Evolutionary conservation across 2,797 vertebrate genomes (phyloP), one percentile per base, ranked within the genome.

Genomic region (Petrocephalus schoutedeni): DNA sequence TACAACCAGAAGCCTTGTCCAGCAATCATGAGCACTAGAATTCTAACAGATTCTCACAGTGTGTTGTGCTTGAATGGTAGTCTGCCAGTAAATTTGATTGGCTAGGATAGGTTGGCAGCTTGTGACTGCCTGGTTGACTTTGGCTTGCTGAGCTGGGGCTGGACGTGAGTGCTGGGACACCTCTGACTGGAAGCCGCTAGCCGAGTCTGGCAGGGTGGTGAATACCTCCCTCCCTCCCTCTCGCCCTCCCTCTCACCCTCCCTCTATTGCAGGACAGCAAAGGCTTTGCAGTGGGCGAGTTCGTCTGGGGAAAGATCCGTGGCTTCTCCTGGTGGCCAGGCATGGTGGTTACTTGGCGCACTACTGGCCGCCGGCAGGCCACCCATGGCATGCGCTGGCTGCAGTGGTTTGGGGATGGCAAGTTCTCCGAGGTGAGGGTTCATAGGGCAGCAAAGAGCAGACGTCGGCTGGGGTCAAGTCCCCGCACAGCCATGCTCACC

Each of bases 321-420:
- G 98, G 98, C 53, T 99, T 98, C 92, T 98, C 97, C 4, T 99
- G 98, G 98, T 99, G 98, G 98, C 98, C 98, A 0, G 98, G 98
- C 0, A 94, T 97, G 0, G 96, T 99, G 0, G 98, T 99, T 0
- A 98, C 98, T 83, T 97, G 98, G 97, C 96, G 94, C 92, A 96
- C 95, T 91, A 97, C 97, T 0, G 96, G 97, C 71, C 96, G 97
- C 71, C 97, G 98, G 90, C 97, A 96, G 92, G 97, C 98, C 0
- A 96, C 94, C 2, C 94, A 97, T 0, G 98, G 97, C 59, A 98
- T 98, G 91, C 96, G 98, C 49, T 99, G 98, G 98, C 97, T 99
- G 88, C 97, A 97, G 95, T 99, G 98, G 98, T 99, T 98, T 3
- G 98, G 98, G 0, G 98, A 99, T 0, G 96, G 97, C 82, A 99